Conservation (phyloP, 2,888 invertebrate species). For the Himalopsyche kuldschensis region DNA sequence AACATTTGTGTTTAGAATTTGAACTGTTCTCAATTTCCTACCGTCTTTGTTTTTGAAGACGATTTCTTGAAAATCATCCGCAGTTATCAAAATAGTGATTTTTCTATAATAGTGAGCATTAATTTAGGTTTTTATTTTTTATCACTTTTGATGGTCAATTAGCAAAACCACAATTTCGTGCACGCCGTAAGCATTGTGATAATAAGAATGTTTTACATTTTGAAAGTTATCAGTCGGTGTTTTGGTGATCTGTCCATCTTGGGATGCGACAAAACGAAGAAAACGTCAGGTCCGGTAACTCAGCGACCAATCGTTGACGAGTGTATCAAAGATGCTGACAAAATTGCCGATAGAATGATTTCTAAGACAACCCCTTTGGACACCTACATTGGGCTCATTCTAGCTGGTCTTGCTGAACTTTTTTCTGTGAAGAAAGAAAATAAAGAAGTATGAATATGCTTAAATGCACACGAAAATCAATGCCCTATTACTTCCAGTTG, state of each 20-base stretch:
- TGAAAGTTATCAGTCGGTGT: constrained; percentile 55
- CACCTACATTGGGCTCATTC: constrained; percentile 55
- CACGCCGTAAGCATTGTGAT: not conserved
- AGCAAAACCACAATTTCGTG: no score
- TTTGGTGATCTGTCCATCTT: constrained; percentile 55
- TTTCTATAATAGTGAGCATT: no score
- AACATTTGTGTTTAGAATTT: no score
- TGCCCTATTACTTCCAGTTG: no score
- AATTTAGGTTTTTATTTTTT: no score
- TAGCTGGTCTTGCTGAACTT: constrained; percentile 54
- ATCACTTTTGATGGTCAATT: no score
- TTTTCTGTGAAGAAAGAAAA: constrained; percentile 50
- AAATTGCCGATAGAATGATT: constrained; percentile 42
- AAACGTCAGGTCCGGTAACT: constrained; percentile 40
- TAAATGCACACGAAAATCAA: not conserved
- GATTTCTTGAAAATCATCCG: no score
- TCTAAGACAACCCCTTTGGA: constrained; percentile 54
- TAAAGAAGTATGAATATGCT: constrained; percentile 7
- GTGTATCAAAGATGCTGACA: constrained; percentile 50
- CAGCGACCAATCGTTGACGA: constrained; percentile 33
- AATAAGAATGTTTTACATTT: not conserved
- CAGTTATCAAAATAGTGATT: no score
- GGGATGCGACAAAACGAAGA: constrained; percentile 43
- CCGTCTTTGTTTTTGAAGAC: no score
- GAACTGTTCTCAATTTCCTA: no score